A percentile compares a stretch with the other conserved stretches of the same genome.
Evolutionary conservation across 2,888 invertebrate species (phyloP).

Genomic region (Zeuzera pyrina): DNA sequence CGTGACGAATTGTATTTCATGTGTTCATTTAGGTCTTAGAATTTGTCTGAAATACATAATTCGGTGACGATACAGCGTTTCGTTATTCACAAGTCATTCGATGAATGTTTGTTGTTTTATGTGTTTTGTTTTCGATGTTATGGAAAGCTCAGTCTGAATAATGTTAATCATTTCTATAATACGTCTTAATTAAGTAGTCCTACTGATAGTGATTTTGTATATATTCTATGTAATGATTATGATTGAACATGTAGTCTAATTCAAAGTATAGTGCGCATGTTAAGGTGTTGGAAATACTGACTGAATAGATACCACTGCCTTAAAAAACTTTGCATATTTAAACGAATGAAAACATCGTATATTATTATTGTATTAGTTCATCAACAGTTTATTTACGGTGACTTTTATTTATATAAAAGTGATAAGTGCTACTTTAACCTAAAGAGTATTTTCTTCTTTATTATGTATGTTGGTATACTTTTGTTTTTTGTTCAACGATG

Average conservation of each 20-base stretch:
- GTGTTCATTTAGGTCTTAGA: constrained; percentile 71
- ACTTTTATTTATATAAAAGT: too few relatives aligned
- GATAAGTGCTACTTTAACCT: too few relatives aligned
- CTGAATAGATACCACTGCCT: too few relatives aligned
- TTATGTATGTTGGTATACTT: too few relatives aligned
- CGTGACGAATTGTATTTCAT: constrained; percentile 63
- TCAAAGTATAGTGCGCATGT: too few relatives aligned
- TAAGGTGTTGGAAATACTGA: too few relatives aligned
- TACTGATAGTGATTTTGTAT: constrained; percentile 22
- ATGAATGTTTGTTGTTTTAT: constrained; percentile 65
- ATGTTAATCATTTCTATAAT: constrained; percentile 69
- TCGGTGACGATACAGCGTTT: constrained; percentile 39
- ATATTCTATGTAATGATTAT: constrained; percentile 19
- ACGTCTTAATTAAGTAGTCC: constrained; percentile 23
- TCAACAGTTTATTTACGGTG: too few relatives aligned
- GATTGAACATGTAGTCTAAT: constrained; percentile 18
- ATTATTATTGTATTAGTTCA: too few relatives aligned
- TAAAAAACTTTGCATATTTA: too few relatives aligned
- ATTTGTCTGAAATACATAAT: constrained; percentile 60
- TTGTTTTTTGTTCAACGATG: too few relatives aligned
- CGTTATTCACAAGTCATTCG: constrained; percentile 48
- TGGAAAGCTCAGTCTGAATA: constrained; percentile 63
- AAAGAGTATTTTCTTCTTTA: too few relatives aligned
- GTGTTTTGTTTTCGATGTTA: constrained; percentile 62
- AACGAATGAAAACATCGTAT: too few relatives aligned